Evolutionary conservation across 2,113 vertebrate species (phyloP).

Genomic region (Aegotheles bennettii): DNA sequence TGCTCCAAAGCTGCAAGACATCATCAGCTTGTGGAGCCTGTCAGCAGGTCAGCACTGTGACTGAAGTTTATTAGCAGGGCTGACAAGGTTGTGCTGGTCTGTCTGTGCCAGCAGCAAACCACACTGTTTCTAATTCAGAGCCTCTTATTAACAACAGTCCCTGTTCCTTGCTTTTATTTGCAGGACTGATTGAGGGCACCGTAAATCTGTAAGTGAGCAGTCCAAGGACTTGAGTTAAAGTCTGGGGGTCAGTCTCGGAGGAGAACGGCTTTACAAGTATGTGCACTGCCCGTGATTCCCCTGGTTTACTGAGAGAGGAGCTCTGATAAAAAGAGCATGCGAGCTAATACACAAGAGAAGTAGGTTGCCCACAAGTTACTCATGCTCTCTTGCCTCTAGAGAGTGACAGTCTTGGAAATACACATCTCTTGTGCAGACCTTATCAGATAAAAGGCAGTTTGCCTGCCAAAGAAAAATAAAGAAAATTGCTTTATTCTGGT

Average conservation of each 20-base stretch:
- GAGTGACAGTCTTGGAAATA: background rate
- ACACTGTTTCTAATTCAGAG: conserved; percentile 7
- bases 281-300: background rate
- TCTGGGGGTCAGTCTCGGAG: background rate
- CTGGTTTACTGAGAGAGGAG: background rate
- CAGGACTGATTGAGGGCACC: conserved; percentile 28
- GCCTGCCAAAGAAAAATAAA: background rate
- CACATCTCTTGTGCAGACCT: background rate
- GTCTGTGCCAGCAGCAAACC: conserved; percentile 14
- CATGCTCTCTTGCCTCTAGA: background rate
- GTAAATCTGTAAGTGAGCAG: conserved; percentile 24
- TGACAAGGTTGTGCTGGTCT: conserved; percentile 4
- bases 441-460: conserved; percentile 22
- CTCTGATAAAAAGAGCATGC: background rate
- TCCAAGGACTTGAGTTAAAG: background rate
- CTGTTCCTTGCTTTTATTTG: conserved; percentile 16
- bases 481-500: background rate
- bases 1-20: background rate
- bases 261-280: background rate
- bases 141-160: background rate
- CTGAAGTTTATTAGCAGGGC: conserved; percentile 29
- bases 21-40: background rate
- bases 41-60: conserved; percentile 25
- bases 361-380: background rate
- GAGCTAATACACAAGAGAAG: background rate